Evolutionary conservation across 1,140 invertebrate species (phyloP), one percentile per base, ranked within the genome.

Genomic region (Papilio helenus): DNA sequence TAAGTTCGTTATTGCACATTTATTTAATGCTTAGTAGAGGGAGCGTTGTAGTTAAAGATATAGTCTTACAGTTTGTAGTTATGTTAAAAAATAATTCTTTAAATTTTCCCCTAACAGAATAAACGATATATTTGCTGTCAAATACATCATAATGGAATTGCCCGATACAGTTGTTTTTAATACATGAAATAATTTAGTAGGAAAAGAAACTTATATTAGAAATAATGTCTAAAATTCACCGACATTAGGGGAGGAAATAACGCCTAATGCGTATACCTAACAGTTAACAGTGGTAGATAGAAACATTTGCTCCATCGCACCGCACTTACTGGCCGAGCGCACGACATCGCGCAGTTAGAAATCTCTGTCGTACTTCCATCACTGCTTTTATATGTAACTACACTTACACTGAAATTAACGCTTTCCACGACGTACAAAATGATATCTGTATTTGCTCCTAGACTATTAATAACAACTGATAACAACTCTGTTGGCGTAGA

Each of bases 401-500:
- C 51, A 39, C 14, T 46, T 61, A 76, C 76, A 65, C 65, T 77
- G 51, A 77, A 44, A 65, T 23, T 65, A 76, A 55, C 46, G 80
- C 46, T 34, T 78, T 68, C 51, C 42, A 39, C 42, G 51, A 49
- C 46, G 68, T 55, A 79, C 77, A 81, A 86, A 88, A 79, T 81
- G 84, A 49, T 85, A 44, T 20, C 20, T 46, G 9, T 81, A 80
- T 80, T 81, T 72, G 55, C 76, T 80, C 77, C 61, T 65, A 58
- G 42, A 82, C 61, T 68, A 84, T 86, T 81, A 79, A 76, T 73
- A 73, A 58, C 51, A 71, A 72, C 58, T 82, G 86, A 87, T 89
- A 90, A 84, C 83, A 87, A 88, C 88, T 88, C 84, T 91, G 86
- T 88, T 71, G 55, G 81, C 58, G 79, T 84, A 77, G 79, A 76